These are phyloP conservation scores for Scyliorhinus canicula DNA, from an alignment of 2,797 vertebrate genomes.

Conservation along the genomic window DNA sequence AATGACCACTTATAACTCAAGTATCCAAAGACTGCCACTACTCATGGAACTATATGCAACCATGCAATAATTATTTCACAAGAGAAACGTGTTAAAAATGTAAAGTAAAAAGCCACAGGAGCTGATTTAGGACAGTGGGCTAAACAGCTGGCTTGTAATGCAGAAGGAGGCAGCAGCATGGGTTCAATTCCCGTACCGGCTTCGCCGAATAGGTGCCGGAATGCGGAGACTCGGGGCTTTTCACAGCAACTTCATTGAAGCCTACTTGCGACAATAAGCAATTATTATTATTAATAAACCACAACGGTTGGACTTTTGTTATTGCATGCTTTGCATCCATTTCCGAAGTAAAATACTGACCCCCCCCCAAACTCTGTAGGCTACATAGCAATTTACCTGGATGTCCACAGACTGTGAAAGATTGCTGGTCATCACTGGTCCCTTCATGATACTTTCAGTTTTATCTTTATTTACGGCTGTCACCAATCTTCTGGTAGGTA, in stretches of 20 bases:
- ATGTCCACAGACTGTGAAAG: background rate
- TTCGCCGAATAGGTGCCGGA: no score
- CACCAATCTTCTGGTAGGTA: constrained; percentile 5
- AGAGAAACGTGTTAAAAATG: background rate
- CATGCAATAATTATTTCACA: background rate
- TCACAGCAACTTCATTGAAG: no score
- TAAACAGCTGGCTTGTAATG: no score
- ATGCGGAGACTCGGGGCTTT: no score
- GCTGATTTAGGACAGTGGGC: no score
- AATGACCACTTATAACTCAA: background rate
- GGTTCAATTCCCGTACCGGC: no score
- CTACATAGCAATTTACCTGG: background rate
- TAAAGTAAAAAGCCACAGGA: background rate
- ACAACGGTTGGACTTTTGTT: no score
- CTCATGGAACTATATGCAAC: background rate
- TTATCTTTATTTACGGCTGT: background rate
- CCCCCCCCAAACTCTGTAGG: no score
- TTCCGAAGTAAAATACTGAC: background rate
- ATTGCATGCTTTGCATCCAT: background rate
- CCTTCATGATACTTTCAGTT: background rate
- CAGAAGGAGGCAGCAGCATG: no score
- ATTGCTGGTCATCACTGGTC: background rate
- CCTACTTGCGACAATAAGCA: no score
- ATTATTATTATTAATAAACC: background rate
- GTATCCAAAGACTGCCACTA: background rate